A percentile compares a stretch with the other conserved stretches of the same genome.
Evolutionary conservation across 1,140 invertebrate genomes (phyloP).

Genomic region (Helicoverpa armigera): DNA sequence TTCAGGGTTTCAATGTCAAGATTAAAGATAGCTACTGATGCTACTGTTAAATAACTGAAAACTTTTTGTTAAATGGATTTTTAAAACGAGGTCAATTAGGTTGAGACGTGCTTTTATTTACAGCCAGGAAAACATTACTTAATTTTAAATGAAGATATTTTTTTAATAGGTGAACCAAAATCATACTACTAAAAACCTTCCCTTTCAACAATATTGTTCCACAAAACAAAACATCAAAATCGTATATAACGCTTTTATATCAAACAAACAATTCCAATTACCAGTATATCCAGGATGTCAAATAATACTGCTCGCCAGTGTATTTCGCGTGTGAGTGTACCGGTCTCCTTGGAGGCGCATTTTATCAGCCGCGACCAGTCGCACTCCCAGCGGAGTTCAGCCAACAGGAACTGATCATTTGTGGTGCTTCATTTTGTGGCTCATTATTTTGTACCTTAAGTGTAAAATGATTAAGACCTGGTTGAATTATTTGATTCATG

Average conservation of each 20-base stretch:
- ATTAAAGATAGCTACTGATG: not conserved
- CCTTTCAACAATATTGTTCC: no score
- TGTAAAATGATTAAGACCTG: not conserved
- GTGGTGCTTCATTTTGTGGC: slow-evolving; percentile 39
- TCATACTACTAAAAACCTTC: no score
- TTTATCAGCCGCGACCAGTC: slow-evolving; percentile 47
- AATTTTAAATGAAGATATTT: no score
- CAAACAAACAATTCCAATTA: not conserved
- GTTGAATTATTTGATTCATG: no score
- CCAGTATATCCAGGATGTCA: not conserved
- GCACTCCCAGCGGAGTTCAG: slow-evolving; percentile 19
- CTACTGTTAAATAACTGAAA: not conserved
- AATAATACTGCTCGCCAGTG: slow-evolving; percentile 13
- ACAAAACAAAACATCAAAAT: no score
- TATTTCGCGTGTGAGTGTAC: slow-evolving; percentile 17
- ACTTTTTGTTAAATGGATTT: no score
- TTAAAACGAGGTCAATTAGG: not conserved
- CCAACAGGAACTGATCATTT: slow-evolving; percentile 29
- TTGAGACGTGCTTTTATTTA: no score
- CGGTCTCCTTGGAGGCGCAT: slow-evolving; percentile 27
- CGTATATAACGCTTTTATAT: not conserved
- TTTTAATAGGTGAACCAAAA: no score
- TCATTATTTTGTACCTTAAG: slow-evolving; percentile 24
- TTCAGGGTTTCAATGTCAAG: not conserved
- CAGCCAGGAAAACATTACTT: no score